Evolutionary conservation across 2,113 vertebrate genomes (phyloP).

Genomic region (Maccullochella peelii): DNA sequence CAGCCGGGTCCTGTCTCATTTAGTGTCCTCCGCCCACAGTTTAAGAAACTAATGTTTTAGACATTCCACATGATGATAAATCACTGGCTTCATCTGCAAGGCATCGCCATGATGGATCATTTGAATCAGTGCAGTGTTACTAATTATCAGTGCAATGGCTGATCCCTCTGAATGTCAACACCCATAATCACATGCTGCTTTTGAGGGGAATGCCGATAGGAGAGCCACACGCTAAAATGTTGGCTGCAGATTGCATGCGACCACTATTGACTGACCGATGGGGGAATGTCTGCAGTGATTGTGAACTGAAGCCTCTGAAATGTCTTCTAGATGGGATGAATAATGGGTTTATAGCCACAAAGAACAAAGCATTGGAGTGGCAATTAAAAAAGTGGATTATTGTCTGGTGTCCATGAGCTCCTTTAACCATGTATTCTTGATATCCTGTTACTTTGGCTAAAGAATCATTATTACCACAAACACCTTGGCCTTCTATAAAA

Average conservation of each 20-base stretch:
- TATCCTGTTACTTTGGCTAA: not conserved
- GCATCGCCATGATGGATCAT: conserved; percentile 75
- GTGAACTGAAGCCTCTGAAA: conserved; percentile 41
- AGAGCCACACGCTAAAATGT: conserved; percentile 37
- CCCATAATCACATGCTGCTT: conserved; percentile 68
- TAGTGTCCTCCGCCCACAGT: not conserved
- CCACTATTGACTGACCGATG: conserved; percentile 71
- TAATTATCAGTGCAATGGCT: conserved; percentile 70
- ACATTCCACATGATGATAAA: conserved; percentile 68
- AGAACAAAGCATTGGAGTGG: not conserved
- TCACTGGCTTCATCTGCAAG: conserved; percentile 56
- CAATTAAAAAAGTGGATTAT: conserved; percentile 15
- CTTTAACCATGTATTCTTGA: not conserved
- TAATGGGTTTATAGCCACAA: conserved; percentile 45
- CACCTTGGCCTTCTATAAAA: not conserved
- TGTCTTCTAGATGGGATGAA: conserved; percentile 48
- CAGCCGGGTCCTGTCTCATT: conserved; percentile 12
- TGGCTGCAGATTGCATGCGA: conserved; percentile 77
- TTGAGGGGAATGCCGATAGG: conserved; percentile 79
- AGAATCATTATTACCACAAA: not conserved
- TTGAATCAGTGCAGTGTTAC: conserved; percentile 63
- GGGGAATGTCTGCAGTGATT: conserved; percentile 74
- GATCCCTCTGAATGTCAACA: conserved; percentile 68
- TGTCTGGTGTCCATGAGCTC: not conserved
- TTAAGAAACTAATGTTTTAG: not conserved